Evolutionary conservation across 2,797 vertebrate species (phyloP), one percentile per base, ranked within the genome.

Genomic region (Enteromius thamalakanensis): DNA sequence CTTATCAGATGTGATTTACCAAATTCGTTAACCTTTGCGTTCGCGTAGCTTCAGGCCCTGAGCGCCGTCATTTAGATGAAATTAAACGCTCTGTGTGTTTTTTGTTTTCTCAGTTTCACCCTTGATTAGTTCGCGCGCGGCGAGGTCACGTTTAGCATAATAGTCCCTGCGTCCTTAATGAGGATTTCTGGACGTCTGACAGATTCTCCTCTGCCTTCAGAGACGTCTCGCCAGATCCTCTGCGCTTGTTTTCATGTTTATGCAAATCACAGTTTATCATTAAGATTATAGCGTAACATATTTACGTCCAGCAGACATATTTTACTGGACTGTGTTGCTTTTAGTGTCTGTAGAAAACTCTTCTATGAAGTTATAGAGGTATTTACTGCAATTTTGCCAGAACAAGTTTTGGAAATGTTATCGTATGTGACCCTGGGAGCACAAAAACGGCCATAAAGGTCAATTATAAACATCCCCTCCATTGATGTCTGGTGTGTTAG

Each of bases 1-100:
- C 87, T 83, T 89, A 93, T 94, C 90, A 79, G 89, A 86, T 89
- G 87, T 94, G 92, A 93, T 94, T 93, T 91, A 91, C 91, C 88
- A 92, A 92, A 94, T 95, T 92, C 92, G 91, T 95, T 95, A 94
- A 94, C 93, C 94, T 95, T 94, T 94, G 90, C 89, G 87, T 91
- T 90, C 89, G 90, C 89, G 90, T 91, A 88, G 91, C 93, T 89
- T 81, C 71, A 87, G 91, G 90, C 86, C 82, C 53, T 87, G 76
- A 72, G 74, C 87, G 84, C 4, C 74, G 81, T 90, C 86, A 87
- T 92, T 91, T 92, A 88, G 87, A 85, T 89, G 86, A 90, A 90
- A 82, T 88, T 62, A 84, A 89, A 84, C 88, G 42, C n/a, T 87
- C 86, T 91, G 88, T 87, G 71, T 85, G 82, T 55, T 47, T 71